Base-by-base conservation (phyloP, 1,140 invertebrate genomes). In the Hydropsyche tenuis region DNA sequence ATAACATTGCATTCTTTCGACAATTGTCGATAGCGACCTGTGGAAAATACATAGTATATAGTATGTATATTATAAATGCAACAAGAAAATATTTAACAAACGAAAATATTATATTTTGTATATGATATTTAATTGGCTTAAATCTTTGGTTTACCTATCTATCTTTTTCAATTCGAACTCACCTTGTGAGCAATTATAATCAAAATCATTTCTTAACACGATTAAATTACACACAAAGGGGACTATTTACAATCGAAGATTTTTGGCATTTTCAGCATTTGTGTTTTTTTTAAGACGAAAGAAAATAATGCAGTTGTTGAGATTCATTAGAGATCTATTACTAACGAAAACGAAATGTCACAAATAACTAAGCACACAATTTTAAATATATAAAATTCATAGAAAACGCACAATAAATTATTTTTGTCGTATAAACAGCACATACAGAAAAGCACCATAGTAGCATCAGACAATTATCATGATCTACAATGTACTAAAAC, bases 361-460 rank as follows among this genome's bases (percentile, higher is more conserved):
- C 56, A 60, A 60, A 60, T 9, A 25, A 25, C 11, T 60, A 56
- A 22, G 18, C 45, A 48, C 45, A 48, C 45, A 16, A n/a, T n/a
- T 7, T 48, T 48, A 48, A n/a, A 56, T 25, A 27, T 60, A 60
- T 60, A 60, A 60, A 60, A 60, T 60, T 60, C 23, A 60, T 60
- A 60, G 56, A 60, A 60, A 60, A 60, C 9, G 23, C 56, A 20
- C 12, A 12, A 25, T 25, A 22, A 16, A 16, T 56, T 56, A 1
- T 16, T 56, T 60, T 60, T 11, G 14, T 12, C 30, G n/a, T 45
- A 68, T 7, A 23, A 42, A 68, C 43, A 68, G 65, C 65, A 68
- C 65, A 48, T 60, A 68, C 65, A 68, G 65, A 70, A 42, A 70
- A 70, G 68, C 68, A 70, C 68, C 68, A 70, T 56, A 56, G 68